Conservation (phyloP, 2,797 vertebrate species). For the Menidia menidia region DNA sequence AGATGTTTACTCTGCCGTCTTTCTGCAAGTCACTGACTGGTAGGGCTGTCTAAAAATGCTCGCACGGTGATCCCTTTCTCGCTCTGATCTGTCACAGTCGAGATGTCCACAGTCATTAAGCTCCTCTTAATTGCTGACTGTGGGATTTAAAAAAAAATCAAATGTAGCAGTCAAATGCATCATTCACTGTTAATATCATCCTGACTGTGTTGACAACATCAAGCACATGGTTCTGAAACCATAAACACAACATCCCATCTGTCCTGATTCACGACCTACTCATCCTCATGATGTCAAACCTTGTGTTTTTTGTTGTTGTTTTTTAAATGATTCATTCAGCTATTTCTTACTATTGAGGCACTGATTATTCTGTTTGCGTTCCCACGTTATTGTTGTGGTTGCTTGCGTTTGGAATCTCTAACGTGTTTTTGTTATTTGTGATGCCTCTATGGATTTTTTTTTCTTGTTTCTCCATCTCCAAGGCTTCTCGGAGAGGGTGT, state of each 20-base stretch:
- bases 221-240: constrained; percentile 15
- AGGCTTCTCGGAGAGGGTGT: constrained; percentile 50
- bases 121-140: background rate
- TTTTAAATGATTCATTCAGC: constrained; percentile 16
- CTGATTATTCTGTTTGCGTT: constrained; percentile 14
- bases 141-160: background rate
- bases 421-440: background rate
- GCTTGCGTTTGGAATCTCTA: background rate
- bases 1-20: constrained; percentile 67
- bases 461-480: constrained; percentile 40
- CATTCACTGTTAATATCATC: background rate
- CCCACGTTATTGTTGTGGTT: background rate
- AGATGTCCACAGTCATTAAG: background rate
- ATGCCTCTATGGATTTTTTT: constrained; percentile 17
- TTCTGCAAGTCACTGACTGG: constrained; percentile 36
- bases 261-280: constrained; percentile 11
- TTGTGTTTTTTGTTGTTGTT: constrained; percentile 10
- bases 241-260: constrained; percentile 25
- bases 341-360: constrained; percentile 6
- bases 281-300: constrained; percentile 1
- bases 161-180: background rate
- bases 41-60: background rate
- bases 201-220: background rate
- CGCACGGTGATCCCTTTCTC: background rate
- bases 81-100: background rate